Evolutionary conservation across 2,888 invertebrate genomes (phyloP).

Genomic region (Plemyria rubiginata): DNA sequence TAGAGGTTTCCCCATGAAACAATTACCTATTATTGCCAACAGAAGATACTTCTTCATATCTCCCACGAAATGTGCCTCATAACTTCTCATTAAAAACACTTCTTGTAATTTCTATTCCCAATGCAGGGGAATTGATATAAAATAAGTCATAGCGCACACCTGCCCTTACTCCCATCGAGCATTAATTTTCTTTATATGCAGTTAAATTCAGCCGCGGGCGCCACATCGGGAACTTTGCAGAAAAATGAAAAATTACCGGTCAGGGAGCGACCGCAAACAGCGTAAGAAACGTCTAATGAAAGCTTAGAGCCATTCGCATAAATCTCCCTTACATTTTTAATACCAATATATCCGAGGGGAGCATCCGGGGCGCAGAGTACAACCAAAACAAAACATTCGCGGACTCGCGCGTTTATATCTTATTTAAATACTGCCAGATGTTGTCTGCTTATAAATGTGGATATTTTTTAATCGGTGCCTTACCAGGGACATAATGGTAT

Average conservation of each 20-base stretch:
- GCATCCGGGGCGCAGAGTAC: conserved; percentile 63
- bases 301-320: conserved; percentile 85
- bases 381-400: conserved; percentile 75
- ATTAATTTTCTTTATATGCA: conserved; percentile 85
- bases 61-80: conserved; percentile 50
- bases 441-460: conserved; percentile 80
- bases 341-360: conserved; percentile 84
- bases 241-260: conserved; percentile 84
- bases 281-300: conserved; percentile 84
- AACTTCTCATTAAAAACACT: conserved; percentile 67
- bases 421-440: conserved; percentile 84
- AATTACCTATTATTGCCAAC: conserved; percentile 28
- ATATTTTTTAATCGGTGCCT: conserved; percentile 82
- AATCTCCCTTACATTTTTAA: conserved; percentile 85
- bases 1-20: conserved; percentile 39
- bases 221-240: conserved; percentile 78
- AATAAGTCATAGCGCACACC: conserved; percentile 81
- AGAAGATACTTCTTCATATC: conserved; percentile 28
- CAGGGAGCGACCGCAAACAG: conserved; percentile 82
- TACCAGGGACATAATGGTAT: conserved; percentile 83
- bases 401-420: conserved; percentile 81
- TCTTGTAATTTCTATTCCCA: conserved; percentile 65
- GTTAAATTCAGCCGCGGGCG: conserved; percentile 76
- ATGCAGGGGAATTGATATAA: conserved; percentile 72
- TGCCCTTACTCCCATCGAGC: conserved; percentile 64